phyloP scores from a whole-genome alignment of 2,113 vertebrate genomes.

The Pterophyllum scalare region DNA sequence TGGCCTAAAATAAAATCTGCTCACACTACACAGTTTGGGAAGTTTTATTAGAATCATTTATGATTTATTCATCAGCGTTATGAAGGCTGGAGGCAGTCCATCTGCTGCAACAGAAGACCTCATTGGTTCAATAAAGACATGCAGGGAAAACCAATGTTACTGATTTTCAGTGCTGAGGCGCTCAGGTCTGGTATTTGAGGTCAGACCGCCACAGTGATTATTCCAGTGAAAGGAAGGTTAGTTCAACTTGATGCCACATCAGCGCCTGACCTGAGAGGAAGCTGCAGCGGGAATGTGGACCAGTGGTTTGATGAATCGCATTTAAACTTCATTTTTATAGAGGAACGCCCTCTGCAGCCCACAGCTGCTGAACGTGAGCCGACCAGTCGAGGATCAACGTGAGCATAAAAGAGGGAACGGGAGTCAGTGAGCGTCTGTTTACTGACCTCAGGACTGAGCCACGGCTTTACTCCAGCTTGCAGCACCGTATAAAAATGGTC shows the following conservation, averaged over 20 bases:
- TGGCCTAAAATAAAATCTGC: background rate
- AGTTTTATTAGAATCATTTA: background rate
- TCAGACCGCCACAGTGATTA: background rate
- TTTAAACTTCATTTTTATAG: constrained; percentile 13
- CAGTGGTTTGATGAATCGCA: constrained; percentile 1
- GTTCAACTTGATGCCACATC: constrained; percentile 9
- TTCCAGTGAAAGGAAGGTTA: background rate
- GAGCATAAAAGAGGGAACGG: background rate
- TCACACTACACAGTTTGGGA: background rate
- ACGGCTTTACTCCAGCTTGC: background rate
- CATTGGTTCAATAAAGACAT: constrained; percentile 11
- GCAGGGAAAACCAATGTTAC: background rate
- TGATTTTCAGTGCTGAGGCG: background rate
- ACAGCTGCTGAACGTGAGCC: background rate
- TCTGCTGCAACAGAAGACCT: constrained; percentile 24
- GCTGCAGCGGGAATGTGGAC: background rate
- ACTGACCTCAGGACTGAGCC: background rate
- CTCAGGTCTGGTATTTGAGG: background rate
- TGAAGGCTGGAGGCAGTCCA: constrained; percentile 27
- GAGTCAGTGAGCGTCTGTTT: background rate
- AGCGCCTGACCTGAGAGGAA: constrained; percentile 24
- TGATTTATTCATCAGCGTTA: constrained; percentile 19
- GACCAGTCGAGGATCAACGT: background rate
- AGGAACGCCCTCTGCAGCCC: background rate
- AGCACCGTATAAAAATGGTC: no score